Base-by-base conservation (phyloP, 2,888 invertebrate species). In the Parasteatoda lunata region DNA sequence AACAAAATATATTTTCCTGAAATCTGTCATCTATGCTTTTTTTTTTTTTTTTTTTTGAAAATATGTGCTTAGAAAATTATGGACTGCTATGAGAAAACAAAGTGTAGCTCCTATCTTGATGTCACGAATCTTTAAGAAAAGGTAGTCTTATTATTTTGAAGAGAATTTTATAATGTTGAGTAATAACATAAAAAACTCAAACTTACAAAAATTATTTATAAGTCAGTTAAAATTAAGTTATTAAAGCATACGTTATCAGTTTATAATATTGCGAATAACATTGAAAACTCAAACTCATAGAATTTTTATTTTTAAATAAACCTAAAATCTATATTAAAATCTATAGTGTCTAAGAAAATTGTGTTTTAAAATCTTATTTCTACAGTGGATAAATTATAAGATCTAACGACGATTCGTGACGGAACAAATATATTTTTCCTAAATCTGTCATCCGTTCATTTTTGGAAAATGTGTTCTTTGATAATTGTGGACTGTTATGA, bases 371-470 rank as follows among this genome's bases (percentile, higher is more conserved):
- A 69, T 69, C 59, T 47, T 11, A 54, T 77, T 78, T 78, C 11
- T 70, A 4, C 13, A 48, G 59, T 51, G 13, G 70, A 49, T 51
- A 77, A 49, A 70, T 70, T 78, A 48, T 47, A 6, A 70, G 78
- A 78, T 70, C 70, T 15, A 48, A 13, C 47, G 65, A 65, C 7
- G 65, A 8, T 76, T 47, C 15, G 65, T 79, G 45, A 65, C 65
- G 54, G 13, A 76, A 49, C 47, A 68, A 69, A 78, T 65, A 49
- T 51, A 47, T 80, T 73, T 72, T 65, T 65, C 65, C 59, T 49
- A 80, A 64, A 66, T 72, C 80, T 72, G 72, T 73, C 80, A 80
- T 66, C 65, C 3, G 66, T 66, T 80, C 51, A 80, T 80, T 80
- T 73, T 65, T 9, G 52, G 15, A 52, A 79, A 49, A 54, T 11